Evolutionary conservation across 2,888 invertebrate species (phyloP), one percentile per base, ranked within the genome.

Genomic region (Strigamia transsilvanica): DNA sequence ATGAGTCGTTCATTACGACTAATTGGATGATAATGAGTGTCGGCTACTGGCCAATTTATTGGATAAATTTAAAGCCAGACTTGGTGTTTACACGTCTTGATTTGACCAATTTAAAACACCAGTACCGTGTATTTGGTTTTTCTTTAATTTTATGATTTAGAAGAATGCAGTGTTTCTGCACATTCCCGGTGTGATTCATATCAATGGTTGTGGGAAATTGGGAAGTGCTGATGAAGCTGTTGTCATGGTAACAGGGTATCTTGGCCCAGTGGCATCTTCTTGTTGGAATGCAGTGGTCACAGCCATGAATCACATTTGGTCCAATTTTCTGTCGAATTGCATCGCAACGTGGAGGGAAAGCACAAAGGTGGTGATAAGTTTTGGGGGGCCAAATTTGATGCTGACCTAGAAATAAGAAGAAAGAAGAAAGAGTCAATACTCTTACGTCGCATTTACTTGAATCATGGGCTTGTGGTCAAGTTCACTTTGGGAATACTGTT

Each of bases 251-350:
- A 79, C 79, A 18, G 12, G 41, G 41, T 38, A 79, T 79, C 79
- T 79, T 38, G 79, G 38, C 41, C 79, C 42, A 15, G 79, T 38
- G 79, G 79, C 41, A 38, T 38, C 38, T 79, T 42, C 42, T 79
- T 23, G 38, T 79, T 79, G 79, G 79, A 38, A 79, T 79, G 79
- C 79, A 79, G 79, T 38, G 79, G 79, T 38, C 79, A 42, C 15
- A 38, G 42, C 79, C 79, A 79, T 79, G 79, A 79, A 79, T 79
- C 79, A 79, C 79, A 79, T 79, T 79, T 42, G 42, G 79, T 42
- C 79, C 79, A 79, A 79, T 79, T 79, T 79, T 79, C 79, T 79
- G 79, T 79, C 79, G 79, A 79, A 79, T 79, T 79, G 79, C 79
- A 79, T 79, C 79, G 41, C 38, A 79, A 79, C 79, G 79, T 79